Evolutionary conservation across 2,113 vertebrate species (phyloP), one percentile per base, ranked within the genome.

Genomic region (Barbus barbus): DNA sequence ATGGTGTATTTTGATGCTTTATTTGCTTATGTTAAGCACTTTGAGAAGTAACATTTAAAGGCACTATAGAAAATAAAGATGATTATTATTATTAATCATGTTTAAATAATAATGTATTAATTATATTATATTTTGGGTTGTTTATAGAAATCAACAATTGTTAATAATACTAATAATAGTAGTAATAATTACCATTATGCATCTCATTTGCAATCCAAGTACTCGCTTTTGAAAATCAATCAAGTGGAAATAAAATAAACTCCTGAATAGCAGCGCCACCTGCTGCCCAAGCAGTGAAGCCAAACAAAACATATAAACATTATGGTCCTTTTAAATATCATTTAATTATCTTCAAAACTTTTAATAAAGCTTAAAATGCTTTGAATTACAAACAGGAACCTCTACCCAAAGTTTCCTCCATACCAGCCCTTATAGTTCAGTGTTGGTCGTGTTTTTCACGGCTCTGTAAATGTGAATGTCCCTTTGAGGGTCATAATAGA

Each of bases 401-500:
- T 63, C 24, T 22, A 46, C 60, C 36, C 12, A 26, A 60, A 18
- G 18, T 22, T 31, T 41, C 58, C 82, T 48, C 60, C 51, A 56
- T 12, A 24, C 44, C 1, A 22, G 4, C 3, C 26, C 16, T 93
- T 83, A 95, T 48, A 95, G 90, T 60, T 96, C 97, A 51, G 89
- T 84, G 73, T 81, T 93, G 3, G 0, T n/a, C 16, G 14, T 44
- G 9, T 69, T 85, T 88, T 92, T 97, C 78, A 91, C 86, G 1
- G 97, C 96, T 89, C 90, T 94, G 85, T 96, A 99, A 83, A 99
- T 91, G 20, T 93, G 93, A 36, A 99, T 94, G 88, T 99, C 98
- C 82, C 93, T 93, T 28, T 92, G 87, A 60, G 91, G 82, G 36
- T 99, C 96, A 14, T 98, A 98, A 90, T 96, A 86, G 38, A 97